Evolutionary conservation across 2,888 invertebrate genomes (phyloP).

Genomic region (Mantis religiosa): DNA sequence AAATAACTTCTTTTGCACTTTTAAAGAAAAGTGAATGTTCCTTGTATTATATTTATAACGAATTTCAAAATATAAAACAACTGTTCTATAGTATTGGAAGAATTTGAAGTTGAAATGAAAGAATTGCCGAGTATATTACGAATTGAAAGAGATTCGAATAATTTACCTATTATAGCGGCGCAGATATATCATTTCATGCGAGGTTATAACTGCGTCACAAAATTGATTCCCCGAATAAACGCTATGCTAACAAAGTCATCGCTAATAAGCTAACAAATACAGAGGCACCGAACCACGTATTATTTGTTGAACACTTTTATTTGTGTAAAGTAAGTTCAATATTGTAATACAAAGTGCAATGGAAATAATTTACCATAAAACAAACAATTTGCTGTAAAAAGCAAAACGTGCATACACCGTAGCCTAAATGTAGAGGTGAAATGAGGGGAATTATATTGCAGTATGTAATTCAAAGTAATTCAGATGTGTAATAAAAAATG

Average conservation of each 20-base stretch:
- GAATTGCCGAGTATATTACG: neutral
- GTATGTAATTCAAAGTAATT: too few relatives aligned
- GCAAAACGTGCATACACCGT: neutral
- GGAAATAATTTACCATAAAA: neutral
- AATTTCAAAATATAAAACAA: neutral
- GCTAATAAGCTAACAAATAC: neutral
- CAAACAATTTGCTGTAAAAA: neutral
- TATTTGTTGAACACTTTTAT: conserved; percentile 13
- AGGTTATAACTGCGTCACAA: neutral
- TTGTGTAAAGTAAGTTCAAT: conserved; percentile 1
- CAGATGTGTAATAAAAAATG: too few relatives aligned
- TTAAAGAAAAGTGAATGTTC: too few relatives aligned
- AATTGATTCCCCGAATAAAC: neutral
- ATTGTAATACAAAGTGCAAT: conserved; percentile 7
- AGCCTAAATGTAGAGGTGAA: too few relatives aligned
- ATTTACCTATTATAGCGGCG: neutral
- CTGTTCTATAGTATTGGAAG: neutral
- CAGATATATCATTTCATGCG: neutral
- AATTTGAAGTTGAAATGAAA: neutral
- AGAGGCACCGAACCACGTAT: neutral
- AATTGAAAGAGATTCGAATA: neutral
- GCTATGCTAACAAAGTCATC: neutral
- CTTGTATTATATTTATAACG: too few relatives aligned
- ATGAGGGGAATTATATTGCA: too few relatives aligned
- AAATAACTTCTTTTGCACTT: too few relatives aligned